A percentile compares a stretch with the other conserved stretches of the same genome.
phyloP scores from a whole-genome alignment of 2,888 invertebrate species.

The Lycaena phlaeas region DNA sequence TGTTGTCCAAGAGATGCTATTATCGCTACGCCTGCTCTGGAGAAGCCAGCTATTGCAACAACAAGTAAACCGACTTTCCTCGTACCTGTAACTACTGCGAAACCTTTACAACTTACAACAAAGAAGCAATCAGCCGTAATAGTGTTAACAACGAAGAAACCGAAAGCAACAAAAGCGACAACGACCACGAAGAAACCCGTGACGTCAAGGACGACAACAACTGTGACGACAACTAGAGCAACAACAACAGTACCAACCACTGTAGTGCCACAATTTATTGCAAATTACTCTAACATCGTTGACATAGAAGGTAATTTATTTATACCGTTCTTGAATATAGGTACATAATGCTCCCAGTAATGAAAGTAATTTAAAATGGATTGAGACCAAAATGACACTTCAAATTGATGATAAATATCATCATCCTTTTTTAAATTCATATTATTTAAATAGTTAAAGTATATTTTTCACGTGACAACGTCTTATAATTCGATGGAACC shows the following conservation, averaged over 20 bases:
- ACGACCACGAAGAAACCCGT: constrained; percentile 26
- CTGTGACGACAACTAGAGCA: constrained; percentile 27
- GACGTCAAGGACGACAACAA: constrained; percentile 39
- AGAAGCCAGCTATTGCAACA: constrained; percentile 44
- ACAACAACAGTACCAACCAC: constrained; percentile 40
- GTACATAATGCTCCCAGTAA: no score
- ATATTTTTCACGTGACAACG: no score
- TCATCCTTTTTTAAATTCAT: no score
- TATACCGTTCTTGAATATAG: no score
- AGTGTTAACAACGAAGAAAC: constrained; percentile 42
- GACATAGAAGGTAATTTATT: constrained; percentile 66
- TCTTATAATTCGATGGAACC: no score
- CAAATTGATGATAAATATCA: no score
- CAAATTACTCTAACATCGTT: constrained; percentile 67
- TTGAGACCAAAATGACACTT: no score
- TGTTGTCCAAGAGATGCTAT: constrained; percentile 82
- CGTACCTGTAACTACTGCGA: constrained; percentile 54
- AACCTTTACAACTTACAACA: constrained; percentile 27
- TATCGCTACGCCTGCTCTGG: constrained; percentile 34
- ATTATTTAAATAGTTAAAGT: no score
- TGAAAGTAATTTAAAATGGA: no score
- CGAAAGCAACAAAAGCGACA: constrained; percentile 35
- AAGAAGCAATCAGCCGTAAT: constrained; percentile 43
- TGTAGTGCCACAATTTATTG: constrained; percentile 42
- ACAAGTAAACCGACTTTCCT: constrained; percentile 57